A percentile compares a stretch with the other conserved stretches of the same genome.
These are phyloP conservation scores for Palaemon carinicauda DNA, from an alignment of 1,140 invertebrate genomes.

Conservation along the genomic window DNA sequence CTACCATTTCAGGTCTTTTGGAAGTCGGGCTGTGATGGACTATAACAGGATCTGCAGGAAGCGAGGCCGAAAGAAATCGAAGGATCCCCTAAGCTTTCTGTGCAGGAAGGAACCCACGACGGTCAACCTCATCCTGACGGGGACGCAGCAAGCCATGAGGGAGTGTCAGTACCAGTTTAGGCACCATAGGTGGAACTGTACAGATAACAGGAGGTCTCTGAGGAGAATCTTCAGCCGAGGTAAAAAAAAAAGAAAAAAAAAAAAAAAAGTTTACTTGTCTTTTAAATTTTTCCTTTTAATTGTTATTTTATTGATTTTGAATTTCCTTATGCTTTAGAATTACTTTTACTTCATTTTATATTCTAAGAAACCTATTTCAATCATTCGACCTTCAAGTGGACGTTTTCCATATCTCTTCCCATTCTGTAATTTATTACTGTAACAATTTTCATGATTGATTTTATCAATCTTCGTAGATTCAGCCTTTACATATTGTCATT, in stretches of 20 bases:
- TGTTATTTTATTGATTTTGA: neutral
- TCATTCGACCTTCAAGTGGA: too few relatives aligned
- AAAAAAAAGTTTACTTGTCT: too few relatives aligned
- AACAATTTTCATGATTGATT: too few relatives aligned
- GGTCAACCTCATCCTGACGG: slow-evolving; percentile 77
- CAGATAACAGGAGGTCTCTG: slow-evolving; percentile 78
- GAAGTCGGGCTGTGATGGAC: slow-evolving; percentile 85
- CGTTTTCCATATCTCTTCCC: too few relatives aligned
- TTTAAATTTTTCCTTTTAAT: neutral
- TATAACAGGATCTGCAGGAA: slow-evolving; percentile 86
- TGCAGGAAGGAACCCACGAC: slow-evolving; percentile 63
- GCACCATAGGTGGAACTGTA: slow-evolving; percentile 84
- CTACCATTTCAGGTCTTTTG: slow-evolving; percentile 64
- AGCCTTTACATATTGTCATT: too few relatives aligned
- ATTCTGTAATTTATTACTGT: too few relatives aligned
- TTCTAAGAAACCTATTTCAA: too few relatives aligned
- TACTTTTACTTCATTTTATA: too few relatives aligned
- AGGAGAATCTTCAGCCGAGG: slow-evolving; percentile 83
- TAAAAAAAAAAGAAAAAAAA: too few relatives aligned
- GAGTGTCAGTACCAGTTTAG: slow-evolving; percentile 87
- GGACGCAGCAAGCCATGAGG: slow-evolving; percentile 77
- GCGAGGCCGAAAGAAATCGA: slow-evolving; percentile 71
- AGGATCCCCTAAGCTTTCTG: slow-evolving; percentile 66
- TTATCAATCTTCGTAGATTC: too few relatives aligned
- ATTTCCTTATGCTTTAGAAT: too few relatives aligned